Evolutionary conservation across 2,888 invertebrate species (phyloP), one percentile per base, ranked within the genome.

Genomic region (Formica aserva): DNA sequence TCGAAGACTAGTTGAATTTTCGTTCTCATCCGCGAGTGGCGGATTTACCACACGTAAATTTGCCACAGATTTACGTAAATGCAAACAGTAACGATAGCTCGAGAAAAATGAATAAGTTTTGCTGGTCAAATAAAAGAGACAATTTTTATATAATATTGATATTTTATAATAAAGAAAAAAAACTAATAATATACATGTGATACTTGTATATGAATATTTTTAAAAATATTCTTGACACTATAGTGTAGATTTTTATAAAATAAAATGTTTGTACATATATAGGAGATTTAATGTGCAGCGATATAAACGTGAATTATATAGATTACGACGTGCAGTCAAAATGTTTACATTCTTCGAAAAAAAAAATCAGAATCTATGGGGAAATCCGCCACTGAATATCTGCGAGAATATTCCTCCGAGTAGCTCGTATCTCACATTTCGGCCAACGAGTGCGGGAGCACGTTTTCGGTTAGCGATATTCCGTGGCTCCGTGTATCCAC

Each of bases 361-460:
- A 66, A 52, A 52, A 78, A 71, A 22, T 52, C 38, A 69, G 69
- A 52, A 82, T 57, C 48, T 71, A 66, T 75, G 74, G 82, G 75
- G n/a, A 76, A 75, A 63, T 65, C 35, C 60, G 65, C 18, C 62
- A 66, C 13, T 65, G 52, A 75, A 69, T 65, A 45, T 78, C 60
- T n/a, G 22, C 32, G 45, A 83, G 76, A 85, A 82, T 84, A 87
- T 86, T 82, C 80, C 74, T 15, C 72, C 65, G 69, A 69, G 15
- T 29, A 65, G 80, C 55, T 72, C 87, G 81, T 90, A 87, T 90
- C 87, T 87, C 88, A 86, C 88, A 86, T 76, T 89, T 87, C 80
- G 77, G 87, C 32, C 74, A 84, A 85, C 85, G 88, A 83, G 69
- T 65, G 72, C 85, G 76, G 29, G 77, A 55, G 62, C 82, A 83